These are phyloP conservation scores for Crocallis elinguaria DNA, from an alignment of 2,888 invertebrate species.

Conservation along the genomic window DNA sequence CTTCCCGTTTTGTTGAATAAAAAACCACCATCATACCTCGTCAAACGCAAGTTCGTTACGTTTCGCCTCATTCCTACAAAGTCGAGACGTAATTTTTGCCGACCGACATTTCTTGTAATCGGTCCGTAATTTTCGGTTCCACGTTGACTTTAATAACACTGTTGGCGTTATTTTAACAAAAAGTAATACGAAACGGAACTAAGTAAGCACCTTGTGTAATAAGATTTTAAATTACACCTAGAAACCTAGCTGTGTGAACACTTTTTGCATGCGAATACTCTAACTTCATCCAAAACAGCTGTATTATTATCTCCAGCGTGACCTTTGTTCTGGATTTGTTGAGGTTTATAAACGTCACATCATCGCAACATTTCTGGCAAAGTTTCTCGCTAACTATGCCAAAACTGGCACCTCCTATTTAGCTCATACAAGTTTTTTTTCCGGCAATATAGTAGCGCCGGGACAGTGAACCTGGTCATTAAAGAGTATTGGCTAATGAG, in stretches of 20 bases:
- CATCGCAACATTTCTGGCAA: conserved; percentile 50
- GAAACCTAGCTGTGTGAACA: neutral
- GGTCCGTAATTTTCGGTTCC: conserved; percentile 44
- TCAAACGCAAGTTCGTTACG: conserved; percentile 6
- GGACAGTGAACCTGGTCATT: conserved; percentile 54
- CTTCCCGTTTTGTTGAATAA: neutral
- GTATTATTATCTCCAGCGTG: neutral
- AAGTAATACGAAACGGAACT: conserved; percentile 27
- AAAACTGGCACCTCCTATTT: conserved; percentile 56
- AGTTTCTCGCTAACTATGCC: conserved; percentile 48
- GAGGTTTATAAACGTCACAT: conserved; percentile 35
- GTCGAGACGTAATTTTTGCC: conserved; percentile 33
- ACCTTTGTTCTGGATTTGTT: conserved; percentile 29
- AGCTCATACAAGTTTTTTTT: conserved; percentile 35
- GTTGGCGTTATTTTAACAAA: conserved; percentile 13
- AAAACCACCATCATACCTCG: neutral
- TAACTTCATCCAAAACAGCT: conserved; percentile 1
- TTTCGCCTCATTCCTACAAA: conserved; percentile 34
- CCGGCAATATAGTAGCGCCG: conserved; percentile 30
- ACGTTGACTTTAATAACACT: conserved; percentile 26
- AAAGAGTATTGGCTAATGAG: conserved; percentile 39
- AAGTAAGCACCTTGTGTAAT: conserved; percentile 21
- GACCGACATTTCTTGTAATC: conserved; percentile 42
- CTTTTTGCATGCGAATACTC: conserved; percentile 1
- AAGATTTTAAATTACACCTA: conserved; percentile 14